phyloP scores from a whole-genome alignment of 2,797 vertebrate species.

The Pteronotus mesoamericanus region DNA sequence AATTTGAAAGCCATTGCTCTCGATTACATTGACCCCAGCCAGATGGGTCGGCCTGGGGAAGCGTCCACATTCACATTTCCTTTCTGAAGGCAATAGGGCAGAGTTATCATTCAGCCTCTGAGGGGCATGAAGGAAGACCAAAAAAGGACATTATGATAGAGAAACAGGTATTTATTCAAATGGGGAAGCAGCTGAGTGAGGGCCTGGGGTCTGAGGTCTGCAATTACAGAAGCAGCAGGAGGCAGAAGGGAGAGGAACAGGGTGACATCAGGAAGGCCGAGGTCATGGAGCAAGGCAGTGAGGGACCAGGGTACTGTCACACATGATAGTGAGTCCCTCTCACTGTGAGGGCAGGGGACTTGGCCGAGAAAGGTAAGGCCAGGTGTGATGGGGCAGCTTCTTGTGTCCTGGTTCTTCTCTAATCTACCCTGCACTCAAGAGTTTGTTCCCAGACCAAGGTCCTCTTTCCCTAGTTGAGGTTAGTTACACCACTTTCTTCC shows the following conservation, averaged over 20 bases:
- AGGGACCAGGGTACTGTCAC: background rate
- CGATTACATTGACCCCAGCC: background rate
- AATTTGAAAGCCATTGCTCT: background rate
- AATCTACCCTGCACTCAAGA: background rate
- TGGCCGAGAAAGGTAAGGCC: background rate
- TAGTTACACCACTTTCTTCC: background rate
- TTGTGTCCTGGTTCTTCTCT: background rate
- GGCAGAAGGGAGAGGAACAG: background rate
- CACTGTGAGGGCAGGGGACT: background rate
- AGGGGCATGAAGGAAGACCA: background rate
- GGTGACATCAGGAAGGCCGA: background rate
- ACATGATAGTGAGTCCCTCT: background rate
- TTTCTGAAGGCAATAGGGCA: background rate
- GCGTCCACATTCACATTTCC: background rate
- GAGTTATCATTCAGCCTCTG: background rate
- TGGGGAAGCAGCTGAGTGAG: background rate
- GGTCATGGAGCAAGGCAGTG: background rate
- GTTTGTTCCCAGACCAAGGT: background rate
- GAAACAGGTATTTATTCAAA: constrained; percentile 60
- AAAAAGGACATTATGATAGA: background rate
- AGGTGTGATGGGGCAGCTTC: background rate
- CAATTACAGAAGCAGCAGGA: background rate
- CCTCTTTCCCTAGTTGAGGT: background rate
- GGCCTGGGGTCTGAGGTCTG: background rate
- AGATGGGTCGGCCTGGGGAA: background rate